phyloP scores from a whole-genome alignment of 2,113 vertebrate genomes.

The Takifugu bimaculatus region DNA sequence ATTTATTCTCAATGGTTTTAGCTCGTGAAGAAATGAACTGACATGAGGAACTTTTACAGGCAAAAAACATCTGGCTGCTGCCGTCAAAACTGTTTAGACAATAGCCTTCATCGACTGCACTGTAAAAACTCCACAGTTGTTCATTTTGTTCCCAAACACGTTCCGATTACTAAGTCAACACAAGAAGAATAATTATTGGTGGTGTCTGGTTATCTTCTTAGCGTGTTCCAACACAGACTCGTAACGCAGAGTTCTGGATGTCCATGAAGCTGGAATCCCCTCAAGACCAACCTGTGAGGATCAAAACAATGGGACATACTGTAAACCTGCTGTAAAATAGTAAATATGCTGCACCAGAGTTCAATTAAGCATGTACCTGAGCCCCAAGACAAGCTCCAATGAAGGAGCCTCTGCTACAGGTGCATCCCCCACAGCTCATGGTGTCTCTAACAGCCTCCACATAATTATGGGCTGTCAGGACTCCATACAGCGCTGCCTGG shows the following conservation, averaged over 20 bases:
- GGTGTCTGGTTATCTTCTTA: slow-evolving; percentile 55
- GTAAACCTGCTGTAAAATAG: neutral
- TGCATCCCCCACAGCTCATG: slow-evolving; percentile 76
- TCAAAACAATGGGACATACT: neutral
- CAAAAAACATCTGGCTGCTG: slow-evolving; percentile 63
- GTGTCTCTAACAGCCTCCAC: slow-evolving; percentile 69
- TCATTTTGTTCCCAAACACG: slow-evolving; percentile 10
- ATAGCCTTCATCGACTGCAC: slow-evolving; percentile 66
- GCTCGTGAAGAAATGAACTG: slow-evolving; percentile 25
- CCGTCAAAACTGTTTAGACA: slow-evolving; percentile 47
- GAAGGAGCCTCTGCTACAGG: slow-evolving; percentile 74
- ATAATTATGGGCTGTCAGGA: slow-evolving; percentile 67
- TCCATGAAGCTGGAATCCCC: slow-evolving; percentile 71
- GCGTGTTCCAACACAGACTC: slow-evolving; percentile 51
- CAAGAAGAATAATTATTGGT: slow-evolving; percentile 16
- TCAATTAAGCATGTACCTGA: slow-evolving; percentile 57
- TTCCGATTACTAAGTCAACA: neutral
- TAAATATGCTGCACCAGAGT: neutral
- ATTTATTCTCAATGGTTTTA: slow-evolving; percentile 12
- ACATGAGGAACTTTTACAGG: slow-evolving; percentile 49
- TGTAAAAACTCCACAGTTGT: slow-evolving; percentile 43
- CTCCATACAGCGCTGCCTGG: slow-evolving; percentile 74
- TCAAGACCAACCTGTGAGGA: slow-evolving; percentile 59
- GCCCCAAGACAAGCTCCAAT: slow-evolving; percentile 75
- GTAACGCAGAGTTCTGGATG: slow-evolving; percentile 55